A percentile compares a stretch with the other conserved stretches of the same genome.
These are phyloP conservation scores for Oenanthe melanoleuca DNA, from an alignment of 2,113 vertebrate species.

Conservation along the genomic window DNA sequence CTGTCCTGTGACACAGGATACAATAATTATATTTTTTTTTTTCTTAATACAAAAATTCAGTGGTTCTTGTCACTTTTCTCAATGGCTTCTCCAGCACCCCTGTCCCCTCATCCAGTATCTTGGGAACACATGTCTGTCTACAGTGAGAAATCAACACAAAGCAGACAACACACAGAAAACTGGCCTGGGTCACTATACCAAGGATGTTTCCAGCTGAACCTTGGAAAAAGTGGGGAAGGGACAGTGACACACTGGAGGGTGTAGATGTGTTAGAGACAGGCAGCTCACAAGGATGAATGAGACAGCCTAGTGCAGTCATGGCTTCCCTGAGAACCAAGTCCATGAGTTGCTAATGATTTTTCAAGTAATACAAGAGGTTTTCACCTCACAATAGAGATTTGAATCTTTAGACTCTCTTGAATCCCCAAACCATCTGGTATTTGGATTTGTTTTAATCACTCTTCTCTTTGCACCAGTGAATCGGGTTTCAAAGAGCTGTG, in stretches of 20 bases:
- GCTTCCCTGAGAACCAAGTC: not conserved
- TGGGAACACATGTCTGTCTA: not conserved
- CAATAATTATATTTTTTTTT: not conserved
- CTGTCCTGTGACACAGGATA: not conserved
- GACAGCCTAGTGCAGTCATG: not conserved
- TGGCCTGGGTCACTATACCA: not conserved
- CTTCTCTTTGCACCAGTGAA: conserved; percentile 26
- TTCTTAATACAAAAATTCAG: not conserved
- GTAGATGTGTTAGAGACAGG: not conserved
- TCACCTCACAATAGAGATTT: not conserved
- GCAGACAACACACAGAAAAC: not conserved
- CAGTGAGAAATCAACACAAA: not conserved
- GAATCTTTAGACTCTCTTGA: not conserved
- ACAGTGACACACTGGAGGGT: not conserved
- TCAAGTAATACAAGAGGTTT: not conserved
- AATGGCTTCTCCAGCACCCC: not conserved
- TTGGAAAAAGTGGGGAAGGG: not conserved
- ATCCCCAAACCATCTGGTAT: conserved; percentile 24
- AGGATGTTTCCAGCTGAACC: not conserved
- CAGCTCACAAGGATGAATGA: not conserved
- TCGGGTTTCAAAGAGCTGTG: conserved; percentile 4
- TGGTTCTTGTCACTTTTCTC: not conserved
- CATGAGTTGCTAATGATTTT: not conserved
- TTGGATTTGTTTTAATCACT: not conserved
- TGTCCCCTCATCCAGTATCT: not conserved